Percentiles rank a stretch among this genome's conserved stretches.
phyloP scores from a whole-genome alignment of 2,797 vertebrate species.

The Crocidura indochinensis region DNA sequence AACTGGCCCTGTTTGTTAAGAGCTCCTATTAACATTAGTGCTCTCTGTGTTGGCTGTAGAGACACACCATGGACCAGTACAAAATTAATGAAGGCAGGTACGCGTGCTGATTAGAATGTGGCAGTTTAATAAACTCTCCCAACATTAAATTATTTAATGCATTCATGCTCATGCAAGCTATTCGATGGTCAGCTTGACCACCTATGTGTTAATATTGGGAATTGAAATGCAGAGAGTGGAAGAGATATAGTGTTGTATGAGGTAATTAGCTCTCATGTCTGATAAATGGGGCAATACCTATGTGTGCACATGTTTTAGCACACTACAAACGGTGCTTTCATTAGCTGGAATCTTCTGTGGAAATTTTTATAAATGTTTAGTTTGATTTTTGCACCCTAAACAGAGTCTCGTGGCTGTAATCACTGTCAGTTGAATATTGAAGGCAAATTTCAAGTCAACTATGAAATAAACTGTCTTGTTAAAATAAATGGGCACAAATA shows the following conservation, averaged over 20 bases:
- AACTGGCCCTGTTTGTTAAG: conserved; percentile 99
- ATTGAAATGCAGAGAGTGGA: conserved; percentile 96
- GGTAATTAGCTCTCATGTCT: conserved; percentile 98
- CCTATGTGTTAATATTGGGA: conserved; percentile 98
- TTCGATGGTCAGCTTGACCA: conserved; percentile 95
- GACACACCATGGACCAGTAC: conserved; percentile 94
- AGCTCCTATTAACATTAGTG: conserved; percentile 96
- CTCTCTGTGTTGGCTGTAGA: conserved; percentile 93
- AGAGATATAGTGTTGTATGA: conserved; percentile 95
- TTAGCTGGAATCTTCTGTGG: conserved; percentile 94
- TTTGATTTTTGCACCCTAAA: conserved; percentile 91
- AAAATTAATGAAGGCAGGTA: conserved; percentile 95
- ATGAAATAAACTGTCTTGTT: conserved; percentile 86
- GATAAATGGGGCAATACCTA: conserved; percentile 99
- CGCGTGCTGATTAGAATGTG: conserved; percentile 94
- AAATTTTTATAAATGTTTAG: conserved; percentile 94
- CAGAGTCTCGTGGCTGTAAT: conserved; percentile 87
- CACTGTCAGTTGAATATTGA: conserved; percentile 87
- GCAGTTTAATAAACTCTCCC: conserved; percentile 97
- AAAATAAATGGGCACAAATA: conserved; percentile 87
- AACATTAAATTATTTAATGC: conserved; percentile 99
- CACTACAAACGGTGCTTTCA: conserved; percentile 95
- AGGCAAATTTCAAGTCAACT: conserved; percentile 88
- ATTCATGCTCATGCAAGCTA: conserved; percentile 99
- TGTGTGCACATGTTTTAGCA: conserved; percentile 98